Conservation (phyloP, 2,113 vertebrate genomes). For the Erythrolamprus reginae region DNA sequence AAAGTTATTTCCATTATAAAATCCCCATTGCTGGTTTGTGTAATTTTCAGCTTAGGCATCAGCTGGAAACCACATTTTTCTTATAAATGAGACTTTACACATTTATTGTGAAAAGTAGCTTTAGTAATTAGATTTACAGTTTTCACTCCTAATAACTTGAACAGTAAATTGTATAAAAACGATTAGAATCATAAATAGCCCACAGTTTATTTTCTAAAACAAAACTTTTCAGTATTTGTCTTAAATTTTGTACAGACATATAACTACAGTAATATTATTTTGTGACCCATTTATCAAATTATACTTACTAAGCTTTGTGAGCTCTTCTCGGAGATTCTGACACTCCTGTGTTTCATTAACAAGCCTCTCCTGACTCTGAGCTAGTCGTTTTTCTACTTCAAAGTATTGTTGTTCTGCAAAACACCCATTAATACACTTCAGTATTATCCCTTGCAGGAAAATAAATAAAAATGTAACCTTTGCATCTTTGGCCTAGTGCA, state of each 20-base stretch:
- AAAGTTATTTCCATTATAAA: background rate
- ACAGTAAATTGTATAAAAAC: background rate
- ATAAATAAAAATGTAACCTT: background rate
- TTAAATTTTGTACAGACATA: background rate
- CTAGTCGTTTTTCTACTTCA: constrained; percentile 87
- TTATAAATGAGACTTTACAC: background rate
- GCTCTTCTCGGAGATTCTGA: constrained; percentile 77
- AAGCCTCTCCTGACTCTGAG: constrained; percentile 84
- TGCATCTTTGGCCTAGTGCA: background rate
- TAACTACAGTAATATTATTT: background rate
- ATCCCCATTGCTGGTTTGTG: background rate
- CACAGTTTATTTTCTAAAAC: background rate
- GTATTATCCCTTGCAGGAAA: background rate
- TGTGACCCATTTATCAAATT: accelerated
- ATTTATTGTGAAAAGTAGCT: background rate
- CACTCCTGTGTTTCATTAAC: constrained; percentile 82
- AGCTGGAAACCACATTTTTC: background rate
- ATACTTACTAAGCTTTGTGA: constrained; percentile 78
- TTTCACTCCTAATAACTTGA: background rate
- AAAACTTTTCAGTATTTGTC: background rate
- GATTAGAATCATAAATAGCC: background rate
- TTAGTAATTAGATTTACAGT: background rate
- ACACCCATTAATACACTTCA: background rate
- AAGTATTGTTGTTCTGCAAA: constrained; percentile 90
- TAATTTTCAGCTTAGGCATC: background rate